These are phyloP conservation scores for Lycorma delicatula DNA, from an alignment of 1,140 invertebrate genomes.

Conservation along the genomic window DNA sequence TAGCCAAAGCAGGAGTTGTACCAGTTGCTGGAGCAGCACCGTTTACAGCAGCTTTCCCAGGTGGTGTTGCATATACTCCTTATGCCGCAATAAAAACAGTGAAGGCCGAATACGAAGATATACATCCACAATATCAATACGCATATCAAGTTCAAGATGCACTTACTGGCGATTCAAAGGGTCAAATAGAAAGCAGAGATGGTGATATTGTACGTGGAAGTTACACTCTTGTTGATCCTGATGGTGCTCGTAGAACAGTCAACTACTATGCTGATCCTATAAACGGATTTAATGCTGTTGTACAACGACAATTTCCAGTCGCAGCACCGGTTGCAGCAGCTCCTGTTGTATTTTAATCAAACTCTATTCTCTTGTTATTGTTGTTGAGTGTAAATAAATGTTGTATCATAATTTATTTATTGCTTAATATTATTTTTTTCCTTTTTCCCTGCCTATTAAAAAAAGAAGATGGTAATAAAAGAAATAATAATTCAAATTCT, in stretches of 20 bases:
- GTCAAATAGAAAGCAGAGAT: conserved; percentile 43
- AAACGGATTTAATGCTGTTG: conserved; percentile 39
- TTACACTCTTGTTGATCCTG: conserved; percentile 37
- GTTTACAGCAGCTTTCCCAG: conserved; percentile 7
- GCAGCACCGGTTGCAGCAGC: conserved; percentile 5
- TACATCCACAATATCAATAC: conserved; percentile 41
- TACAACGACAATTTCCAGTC: conserved; percentile 17
- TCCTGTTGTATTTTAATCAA: no score
- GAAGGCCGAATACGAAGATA: conserved; percentile 14
- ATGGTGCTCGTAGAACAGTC: conserved; percentile 33
- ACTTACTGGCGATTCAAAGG: conserved; percentile 47
- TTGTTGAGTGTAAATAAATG: no score
- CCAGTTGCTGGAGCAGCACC: conserved; percentile 3
- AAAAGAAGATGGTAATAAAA: no score
- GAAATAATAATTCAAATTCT: no score
- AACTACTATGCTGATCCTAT: conserved; percentile 39
- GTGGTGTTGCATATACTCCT: background rate
- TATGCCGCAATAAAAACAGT: conserved; percentile 17
- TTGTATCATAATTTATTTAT: no score
- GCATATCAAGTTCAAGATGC: conserved; percentile 44
- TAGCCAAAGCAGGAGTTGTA: conserved; percentile 1
- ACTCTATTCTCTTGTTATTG: no score
- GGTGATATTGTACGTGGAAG: conserved; percentile 45
- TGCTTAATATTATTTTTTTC: no score
- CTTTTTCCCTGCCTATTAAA: no score